These are phyloP conservation scores for Gymnoscopelus braueri DNA, from an alignment of 2,797 vertebrate genomes.

Conservation along the genomic window DNA sequence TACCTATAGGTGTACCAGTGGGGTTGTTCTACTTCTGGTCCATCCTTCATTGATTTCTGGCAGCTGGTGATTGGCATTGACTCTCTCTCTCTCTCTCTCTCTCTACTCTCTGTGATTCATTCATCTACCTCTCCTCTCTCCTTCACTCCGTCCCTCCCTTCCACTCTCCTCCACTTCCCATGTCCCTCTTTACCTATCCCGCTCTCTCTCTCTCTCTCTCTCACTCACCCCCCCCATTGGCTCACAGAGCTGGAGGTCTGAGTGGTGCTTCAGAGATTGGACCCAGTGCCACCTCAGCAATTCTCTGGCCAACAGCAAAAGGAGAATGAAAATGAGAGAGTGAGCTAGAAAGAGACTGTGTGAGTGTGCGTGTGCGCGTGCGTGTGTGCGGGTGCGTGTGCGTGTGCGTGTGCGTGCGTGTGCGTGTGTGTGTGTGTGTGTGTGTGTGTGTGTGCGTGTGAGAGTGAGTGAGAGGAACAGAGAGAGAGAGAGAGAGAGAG, in stretches of 20 bases:
- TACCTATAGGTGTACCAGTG: conserved; percentile 38
- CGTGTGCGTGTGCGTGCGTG: too few species aligned
- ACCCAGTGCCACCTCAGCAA: conserved; percentile 61
- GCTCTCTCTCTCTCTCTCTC: conserved; percentile 16
- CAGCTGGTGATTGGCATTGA: conserved; percentile 46
- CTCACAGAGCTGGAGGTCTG: conserved; percentile 22
- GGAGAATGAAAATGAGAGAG: conserved; percentile 10
- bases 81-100: conserved; percentile 9
- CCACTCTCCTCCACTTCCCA: not conserved
- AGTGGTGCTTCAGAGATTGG: conserved; percentile 47
- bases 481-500: conserved; percentile 24
- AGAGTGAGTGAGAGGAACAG: not conserved
- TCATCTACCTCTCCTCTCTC: not conserved
- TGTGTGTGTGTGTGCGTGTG: too few species aligned
- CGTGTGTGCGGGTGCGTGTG: too few species aligned
- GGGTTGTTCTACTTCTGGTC: conserved; percentile 45
- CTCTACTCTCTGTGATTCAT: conserved; percentile 2
- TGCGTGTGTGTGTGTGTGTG: too few species aligned
- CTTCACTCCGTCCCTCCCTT: conserved; percentile 1
- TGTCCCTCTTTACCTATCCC: not conserved
- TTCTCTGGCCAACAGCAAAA: conserved; percentile 42
- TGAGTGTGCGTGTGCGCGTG: too few species aligned
- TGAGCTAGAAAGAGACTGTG: not conserved
- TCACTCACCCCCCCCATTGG: not conserved
- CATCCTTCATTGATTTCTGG: conserved; percentile 62